Conservation (phyloP, 2,888 invertebrate genomes). For the Prenolepis imparis region DNA sequence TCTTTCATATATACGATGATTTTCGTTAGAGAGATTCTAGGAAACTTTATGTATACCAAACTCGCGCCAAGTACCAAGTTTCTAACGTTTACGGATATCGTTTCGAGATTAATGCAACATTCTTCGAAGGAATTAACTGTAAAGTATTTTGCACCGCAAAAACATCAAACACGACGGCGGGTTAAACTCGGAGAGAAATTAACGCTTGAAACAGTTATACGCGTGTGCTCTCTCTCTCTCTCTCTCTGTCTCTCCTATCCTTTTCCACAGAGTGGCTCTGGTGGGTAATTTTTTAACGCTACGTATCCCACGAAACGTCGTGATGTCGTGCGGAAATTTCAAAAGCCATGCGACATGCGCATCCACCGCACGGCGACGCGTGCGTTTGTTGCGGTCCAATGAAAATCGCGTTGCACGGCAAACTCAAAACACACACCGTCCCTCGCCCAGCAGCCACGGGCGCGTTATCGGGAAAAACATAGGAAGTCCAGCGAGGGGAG, state of each 20-base stretch:
- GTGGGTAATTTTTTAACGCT: constrained; percentile 50
- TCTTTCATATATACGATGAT: constrained; percentile 25
- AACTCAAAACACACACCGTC: constrained; percentile 41
- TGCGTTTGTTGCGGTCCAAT: constrained; percentile 63
- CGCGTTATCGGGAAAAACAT: constrained; percentile 39
- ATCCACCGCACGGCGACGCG: constrained; percentile 48
- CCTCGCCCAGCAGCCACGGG: not conserved
- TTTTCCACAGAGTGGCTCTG: not conserved
- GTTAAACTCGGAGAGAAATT: constrained; percentile 38
- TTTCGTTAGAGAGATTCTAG: constrained; percentile 9
- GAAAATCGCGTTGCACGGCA: constrained; percentile 63
- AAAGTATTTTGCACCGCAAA: constrained; percentile 46
- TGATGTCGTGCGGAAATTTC: constrained; percentile 45
- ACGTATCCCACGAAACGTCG: constrained; percentile 28
- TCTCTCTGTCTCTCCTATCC: not conserved
- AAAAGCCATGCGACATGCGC: constrained; percentile 41
- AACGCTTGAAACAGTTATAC: constrained; percentile 34
- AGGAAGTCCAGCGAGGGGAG: constrained; percentile 12
- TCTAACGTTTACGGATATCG: constrained; percentile 29
- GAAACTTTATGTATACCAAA: constrained; percentile 5
- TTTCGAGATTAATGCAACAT: constrained; percentile 44
- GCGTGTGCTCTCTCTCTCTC: not conserved
- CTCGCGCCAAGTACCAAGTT: constrained; percentile 21
- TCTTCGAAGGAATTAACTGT: constrained; percentile 33
- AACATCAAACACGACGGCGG: constrained; percentile 24